A percentile compares a stretch with the other conserved stretches of the same genome.
These are phyloP conservation scores for Ceratotherium simum DNA, from an alignment of 2,113 vertebrate genomes.

Conservation along the genomic window DNA sequence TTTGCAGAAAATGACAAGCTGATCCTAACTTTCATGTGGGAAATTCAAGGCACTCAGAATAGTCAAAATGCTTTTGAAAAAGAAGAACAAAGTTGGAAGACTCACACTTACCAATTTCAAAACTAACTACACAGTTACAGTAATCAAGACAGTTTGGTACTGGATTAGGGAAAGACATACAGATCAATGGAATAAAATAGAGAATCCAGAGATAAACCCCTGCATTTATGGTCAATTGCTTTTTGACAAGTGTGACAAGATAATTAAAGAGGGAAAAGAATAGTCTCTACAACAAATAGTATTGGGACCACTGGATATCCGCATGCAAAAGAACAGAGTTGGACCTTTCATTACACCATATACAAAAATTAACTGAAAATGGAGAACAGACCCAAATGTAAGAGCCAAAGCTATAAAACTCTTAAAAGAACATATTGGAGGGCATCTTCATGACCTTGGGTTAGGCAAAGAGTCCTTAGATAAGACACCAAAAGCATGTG, in stretches of 20 bases:
- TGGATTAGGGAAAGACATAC: neutral
- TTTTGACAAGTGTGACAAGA: neutral
- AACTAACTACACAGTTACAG: neutral
- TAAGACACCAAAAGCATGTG: neutral
- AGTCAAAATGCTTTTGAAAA: neutral
- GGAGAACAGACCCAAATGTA: constrained; percentile 14
- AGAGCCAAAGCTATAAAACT: neutral
- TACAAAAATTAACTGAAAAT: constrained; percentile 2
- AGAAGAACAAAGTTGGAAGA: neutral
- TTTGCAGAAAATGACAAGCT: constrained; percentile 35
- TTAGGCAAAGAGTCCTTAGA: neutral
- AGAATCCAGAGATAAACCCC: neutral
- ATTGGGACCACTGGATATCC: neutral
- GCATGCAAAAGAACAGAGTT: neutral
- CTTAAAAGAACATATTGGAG: neutral
- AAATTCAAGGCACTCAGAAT: neutral
- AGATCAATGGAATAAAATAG: neutral
- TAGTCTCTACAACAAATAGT: neutral
- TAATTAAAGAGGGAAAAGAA: neutral
- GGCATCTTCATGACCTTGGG: neutral
- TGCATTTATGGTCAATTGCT: neutral
- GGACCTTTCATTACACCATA: neutral
- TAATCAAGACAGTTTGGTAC: neutral
- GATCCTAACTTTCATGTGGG: neutral
- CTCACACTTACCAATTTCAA: neutral